Evolutionary conservation across 2,797 vertebrate species (phyloP).

Genomic region (Characodon lateralis): DNA sequence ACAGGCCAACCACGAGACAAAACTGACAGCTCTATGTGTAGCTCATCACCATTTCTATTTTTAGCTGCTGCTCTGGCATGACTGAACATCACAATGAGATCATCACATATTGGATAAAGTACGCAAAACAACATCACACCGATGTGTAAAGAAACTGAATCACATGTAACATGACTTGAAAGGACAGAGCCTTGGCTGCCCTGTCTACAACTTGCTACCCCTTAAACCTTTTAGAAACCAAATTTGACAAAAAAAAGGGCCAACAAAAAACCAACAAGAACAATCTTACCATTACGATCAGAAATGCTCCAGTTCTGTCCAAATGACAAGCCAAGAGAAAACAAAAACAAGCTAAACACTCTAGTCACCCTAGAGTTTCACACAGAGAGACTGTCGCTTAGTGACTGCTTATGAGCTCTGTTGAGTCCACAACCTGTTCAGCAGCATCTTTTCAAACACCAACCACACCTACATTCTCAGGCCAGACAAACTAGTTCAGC

Average conservation of each 20-base stretch:
- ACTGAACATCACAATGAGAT: neutral
- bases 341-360: conserved; percentile 9
- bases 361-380: conserved; percentile 4
- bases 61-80: conserved; percentile 5
- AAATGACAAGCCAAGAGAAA: conserved; percentile 15
- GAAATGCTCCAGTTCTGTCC: conserved; percentile 6
- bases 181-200: conserved; percentile 2
- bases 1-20: neutral
- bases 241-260: neutral
- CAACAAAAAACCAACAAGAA: conserved; percentile 13
- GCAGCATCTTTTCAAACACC: conserved; percentile 57
- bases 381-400: conserved; percentile 21
- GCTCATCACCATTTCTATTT: neutral
- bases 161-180: neutral
- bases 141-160: neutral
- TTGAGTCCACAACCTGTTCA: conserved; percentile 70
- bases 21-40: neutral
- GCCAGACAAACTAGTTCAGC: conserved; percentile 65
- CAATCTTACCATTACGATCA: conserved; percentile 61
- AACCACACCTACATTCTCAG: conserved; percentile 62
- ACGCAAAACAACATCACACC: neutral
- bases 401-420: conserved; percentile 50
- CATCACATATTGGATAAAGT: neutral
- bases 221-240: conserved; percentile 17
- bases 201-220: neutral